Conservation (phyloP, 2,797 vertebrate genomes). For the Eulemur coronatus region DNA sequence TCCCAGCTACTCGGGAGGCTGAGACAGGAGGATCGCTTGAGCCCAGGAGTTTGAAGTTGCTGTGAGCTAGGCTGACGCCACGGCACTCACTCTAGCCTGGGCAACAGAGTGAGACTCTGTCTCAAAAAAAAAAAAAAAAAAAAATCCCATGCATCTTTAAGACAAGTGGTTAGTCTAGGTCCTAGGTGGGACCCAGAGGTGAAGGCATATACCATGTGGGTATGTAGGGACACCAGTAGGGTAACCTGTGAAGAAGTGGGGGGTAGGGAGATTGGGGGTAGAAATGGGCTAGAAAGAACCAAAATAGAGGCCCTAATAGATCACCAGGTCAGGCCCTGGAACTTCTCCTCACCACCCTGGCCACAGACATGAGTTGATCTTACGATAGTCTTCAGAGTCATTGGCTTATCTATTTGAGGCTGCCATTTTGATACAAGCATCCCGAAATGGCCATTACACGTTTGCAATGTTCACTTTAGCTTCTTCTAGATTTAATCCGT, state of each 20-base stretch:
- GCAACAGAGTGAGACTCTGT: too few species aligned
- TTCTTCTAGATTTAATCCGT: slow-evolving; percentile 46
- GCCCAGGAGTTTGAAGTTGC: too few species aligned
- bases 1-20: too few species aligned
- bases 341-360: too few species aligned
- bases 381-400: accelerated
- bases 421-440: not conserved
- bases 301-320: not conserved
- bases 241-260: not conserved
- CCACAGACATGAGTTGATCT: not conserved
- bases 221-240: not conserved
- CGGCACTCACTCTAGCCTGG: too few species aligned
- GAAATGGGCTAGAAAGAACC: not conserved
- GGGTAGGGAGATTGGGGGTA: not conserved
- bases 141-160: not conserved
- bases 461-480: not conserved
- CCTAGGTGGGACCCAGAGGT: not conserved
- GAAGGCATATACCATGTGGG: not conserved
- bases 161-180: not conserved
- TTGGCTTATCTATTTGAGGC: not conserved
- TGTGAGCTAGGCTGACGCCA: too few species aligned
- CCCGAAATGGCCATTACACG: not conserved
- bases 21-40: too few species aligned
- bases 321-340: not conserved
- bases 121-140: too few species aligned